Base-by-base conservation (phyloP, 2,888 invertebrate genomes). In the Ethmia dodecea region DNA sequence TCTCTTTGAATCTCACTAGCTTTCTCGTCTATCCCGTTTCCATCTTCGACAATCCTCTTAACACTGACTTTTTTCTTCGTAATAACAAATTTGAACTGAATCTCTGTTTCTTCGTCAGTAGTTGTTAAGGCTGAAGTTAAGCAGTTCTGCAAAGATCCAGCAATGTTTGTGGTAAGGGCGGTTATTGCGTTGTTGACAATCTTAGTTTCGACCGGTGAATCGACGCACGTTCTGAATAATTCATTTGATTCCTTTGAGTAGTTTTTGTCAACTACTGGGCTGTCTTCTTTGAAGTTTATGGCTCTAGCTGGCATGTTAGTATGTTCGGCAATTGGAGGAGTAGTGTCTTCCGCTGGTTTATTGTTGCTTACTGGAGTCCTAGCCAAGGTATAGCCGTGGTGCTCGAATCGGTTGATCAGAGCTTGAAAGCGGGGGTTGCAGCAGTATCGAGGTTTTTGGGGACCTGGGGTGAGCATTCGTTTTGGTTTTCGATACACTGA, bases 41-140 rank as follows among this genome's bases (percentile, higher is more conserved):
- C 41, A 11, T 69, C 62, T 11, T 70, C 70, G 13, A 56, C 53
- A 5, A 76, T 53, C 37, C 62, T 65, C 44, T 73, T 74, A 5
- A 81, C 71, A 40, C 71, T 74, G 9, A 83, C 74, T 47, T 68
- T 81, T 51, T 66, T 81, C 51, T 79, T 83, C 1, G 78, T 78
- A 42, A 86, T 81, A 4, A 78, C 69, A 50, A 86, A 84, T 60
- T 86, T 80, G 39, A 86, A 84, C 54, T 86, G 80, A 50, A 86
- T 78, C 52, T 86, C 84, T 0, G 84, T 84, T 47, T 83, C 81
- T 25, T 80, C 79, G 31, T 75, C 79, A 2, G 62, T 69, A 1
- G 77, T 63, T 46, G 59, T 64, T 31, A 86, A 44, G 9, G 74
- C 79, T 1, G 78, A 64, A 31, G 63, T 66, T 15, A 86, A 52